phyloP scores from a whole-genome alignment of 2,113 vertebrate genomes.

The Passer domesticus region DNA sequence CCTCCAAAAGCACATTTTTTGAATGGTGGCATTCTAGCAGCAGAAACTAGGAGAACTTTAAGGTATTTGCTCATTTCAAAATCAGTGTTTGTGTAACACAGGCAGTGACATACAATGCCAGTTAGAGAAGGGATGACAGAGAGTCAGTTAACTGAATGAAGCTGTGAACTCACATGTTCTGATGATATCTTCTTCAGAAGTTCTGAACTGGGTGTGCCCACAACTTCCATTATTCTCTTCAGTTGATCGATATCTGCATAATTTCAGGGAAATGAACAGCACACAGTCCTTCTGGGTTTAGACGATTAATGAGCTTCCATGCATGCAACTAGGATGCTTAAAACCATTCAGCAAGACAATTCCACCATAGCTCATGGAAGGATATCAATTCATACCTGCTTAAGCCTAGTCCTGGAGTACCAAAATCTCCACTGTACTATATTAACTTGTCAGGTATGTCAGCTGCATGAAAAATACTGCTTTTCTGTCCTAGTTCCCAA shows the following conservation, averaged over 20 bases:
- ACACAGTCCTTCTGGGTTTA: background rate
- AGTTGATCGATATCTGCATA: slow-evolving; percentile 93
- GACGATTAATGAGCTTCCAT: background rate
- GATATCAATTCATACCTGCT: background rate
- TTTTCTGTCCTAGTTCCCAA: background rate
- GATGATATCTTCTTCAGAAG: slow-evolving; percentile 96
- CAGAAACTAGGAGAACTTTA: background rate
- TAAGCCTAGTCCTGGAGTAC: background rate
- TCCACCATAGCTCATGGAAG: background rate
- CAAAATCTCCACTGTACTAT: background rate
- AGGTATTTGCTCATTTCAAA: background rate
- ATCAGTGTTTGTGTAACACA: background rate
- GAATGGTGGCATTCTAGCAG: background rate
- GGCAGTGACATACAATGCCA: background rate
- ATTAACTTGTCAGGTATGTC: background rate
- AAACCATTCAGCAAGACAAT: background rate
- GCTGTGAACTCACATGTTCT: slow-evolving; percentile 84
- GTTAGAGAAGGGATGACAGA: background rate
- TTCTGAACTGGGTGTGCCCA: slow-evolving; percentile 92
- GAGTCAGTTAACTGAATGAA: background rate
- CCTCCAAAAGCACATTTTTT: background rate
- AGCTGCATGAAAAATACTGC: background rate
- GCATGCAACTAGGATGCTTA: background rate
- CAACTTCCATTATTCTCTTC: slow-evolving; percentile 98
- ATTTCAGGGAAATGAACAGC: slow-evolving; percentile 72